Percentiles rank a stretch among this genome's conserved stretches.
Evolutionary conservation across 2,113 vertebrate genomes (phyloP).

Genomic region (Gallinago undulata): DNA sequence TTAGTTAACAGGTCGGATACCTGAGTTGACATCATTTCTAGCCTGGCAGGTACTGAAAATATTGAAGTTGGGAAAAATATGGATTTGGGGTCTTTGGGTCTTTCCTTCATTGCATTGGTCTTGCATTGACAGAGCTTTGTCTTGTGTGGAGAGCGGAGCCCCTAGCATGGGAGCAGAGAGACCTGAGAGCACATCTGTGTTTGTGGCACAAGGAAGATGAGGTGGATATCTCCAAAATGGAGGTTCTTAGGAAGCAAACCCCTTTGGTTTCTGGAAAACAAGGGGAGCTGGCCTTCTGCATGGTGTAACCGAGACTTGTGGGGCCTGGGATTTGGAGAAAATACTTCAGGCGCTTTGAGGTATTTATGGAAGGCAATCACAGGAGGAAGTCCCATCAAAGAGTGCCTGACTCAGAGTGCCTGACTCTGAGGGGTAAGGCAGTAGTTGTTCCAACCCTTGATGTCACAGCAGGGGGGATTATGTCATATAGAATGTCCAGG

Average conservation of each 20-base stretch:
- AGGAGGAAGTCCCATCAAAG: not conserved
- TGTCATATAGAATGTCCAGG: not conserved
- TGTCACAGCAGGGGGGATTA: not conserved
- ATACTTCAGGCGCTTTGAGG: not conserved
- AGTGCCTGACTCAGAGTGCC: not conserved
- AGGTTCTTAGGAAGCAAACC: not conserved
- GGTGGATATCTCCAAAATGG: not conserved
- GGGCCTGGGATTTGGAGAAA: not conserved
- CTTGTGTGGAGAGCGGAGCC: accelerated
- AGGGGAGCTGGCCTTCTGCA: not conserved
- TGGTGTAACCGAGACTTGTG: not conserved
- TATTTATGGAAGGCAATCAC: not conserved
- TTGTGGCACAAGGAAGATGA: not conserved
- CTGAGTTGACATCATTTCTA: not conserved
- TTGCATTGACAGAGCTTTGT: not conserved
- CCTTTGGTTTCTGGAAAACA: not conserved
- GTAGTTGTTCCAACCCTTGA: not conserved
- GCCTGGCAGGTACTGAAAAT: not conserved
- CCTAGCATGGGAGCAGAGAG: accelerated
- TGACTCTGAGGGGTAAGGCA: not conserved
- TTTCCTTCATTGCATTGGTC: not conserved
- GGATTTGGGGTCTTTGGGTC: not conserved
- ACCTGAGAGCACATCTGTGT: not conserved
- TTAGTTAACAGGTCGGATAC: not conserved
- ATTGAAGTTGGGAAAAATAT: not conserved